Evolutionary conservation across 2,797 vertebrate species (phyloP).

Genomic region (Avahi laniger): DNA sequence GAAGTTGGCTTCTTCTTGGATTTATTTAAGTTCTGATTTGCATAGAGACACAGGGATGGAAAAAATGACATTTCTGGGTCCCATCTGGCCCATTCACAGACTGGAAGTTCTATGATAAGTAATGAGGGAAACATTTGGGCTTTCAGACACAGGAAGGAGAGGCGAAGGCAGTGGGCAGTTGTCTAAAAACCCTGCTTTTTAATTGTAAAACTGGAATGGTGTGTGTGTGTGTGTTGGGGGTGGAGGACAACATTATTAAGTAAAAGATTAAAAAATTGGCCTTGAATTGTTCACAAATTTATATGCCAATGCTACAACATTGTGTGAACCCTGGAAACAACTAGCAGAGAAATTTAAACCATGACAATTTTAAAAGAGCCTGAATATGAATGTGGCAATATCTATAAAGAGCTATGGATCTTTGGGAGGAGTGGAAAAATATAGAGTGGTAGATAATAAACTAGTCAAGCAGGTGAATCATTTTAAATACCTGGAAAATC

Average conservation of each 20-base stretch:
- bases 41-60: neutral
- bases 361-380: neutral
- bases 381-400: neutral
- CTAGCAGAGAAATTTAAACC: neutral
- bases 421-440: neutral
- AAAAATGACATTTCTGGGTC: neutral
- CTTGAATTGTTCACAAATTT: neutral
- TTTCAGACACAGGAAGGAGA: neutral
- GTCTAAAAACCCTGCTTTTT: neutral
- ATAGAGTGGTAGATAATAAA: slow-evolving; percentile 53
- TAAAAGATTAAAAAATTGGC: neutral
- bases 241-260: neutral
- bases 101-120: neutral
- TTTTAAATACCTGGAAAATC: slow-evolving; percentile 68
- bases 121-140: neutral
- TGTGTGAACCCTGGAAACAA: neutral
- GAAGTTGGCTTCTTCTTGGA: neutral
- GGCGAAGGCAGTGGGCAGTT: neutral
- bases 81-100: neutral
- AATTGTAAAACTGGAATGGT: neutral
- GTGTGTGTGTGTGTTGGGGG: neutral
- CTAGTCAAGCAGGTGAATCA: slow-evolving; percentile 63
- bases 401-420: neutral
- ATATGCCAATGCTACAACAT: neutral
- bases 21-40: neutral